Evolutionary conservation across 2,888 invertebrate species (phyloP).

Genomic region (Morpho achilles): DNA sequence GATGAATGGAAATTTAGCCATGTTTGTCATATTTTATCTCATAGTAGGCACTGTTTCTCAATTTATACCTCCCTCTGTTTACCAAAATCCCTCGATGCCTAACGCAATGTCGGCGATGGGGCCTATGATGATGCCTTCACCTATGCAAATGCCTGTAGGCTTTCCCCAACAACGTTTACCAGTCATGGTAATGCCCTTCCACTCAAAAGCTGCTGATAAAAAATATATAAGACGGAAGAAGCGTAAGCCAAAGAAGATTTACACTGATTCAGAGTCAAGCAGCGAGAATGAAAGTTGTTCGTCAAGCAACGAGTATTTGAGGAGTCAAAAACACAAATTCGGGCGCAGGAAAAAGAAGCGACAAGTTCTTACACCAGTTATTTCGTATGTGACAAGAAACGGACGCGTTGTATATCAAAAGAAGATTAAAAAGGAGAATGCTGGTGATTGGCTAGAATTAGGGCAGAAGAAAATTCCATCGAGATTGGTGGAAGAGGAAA

Average conservation of each 20-base stretch:
- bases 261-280: slow-evolving; percentile 23
- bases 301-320: slow-evolving; percentile 26
- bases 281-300: slow-evolving; percentile 28
- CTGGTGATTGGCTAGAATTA: slow-evolving; percentile 57
- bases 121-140: slow-evolving; percentile 31
- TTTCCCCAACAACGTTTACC: slow-evolving; percentile 45
- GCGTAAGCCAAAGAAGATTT: slow-evolving; percentile 31
- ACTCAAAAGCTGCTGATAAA: slow-evolving; percentile 39
- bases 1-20: slow-evolving; percentile 7
- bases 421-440: slow-evolving; percentile 57
- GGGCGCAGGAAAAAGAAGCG: slow-evolving; percentile 28
- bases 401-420: slow-evolving; percentile 65
- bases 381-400: slow-evolving; percentile 63
- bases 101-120: slow-evolving; percentile 27
- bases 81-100: slow-evolving; percentile 15
- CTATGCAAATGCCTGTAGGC: slow-evolving; percentile 30
- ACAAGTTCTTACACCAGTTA: slow-evolving; percentile 59
- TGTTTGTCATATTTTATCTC: slow-evolving; percentile 14
- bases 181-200: slow-evolving; percentile 59
- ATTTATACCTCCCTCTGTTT: slow-evolving; percentile 15
- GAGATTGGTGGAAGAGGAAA: slow-evolving; percentile 24
- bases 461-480: slow-evolving; percentile 30
- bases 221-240: slow-evolving; percentile 32
- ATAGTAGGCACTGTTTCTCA: slow-evolving; percentile 14
- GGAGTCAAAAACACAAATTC: slow-evolving; percentile 16